phyloP scores from a whole-genome alignment of 2,797 vertebrate species.

The Argentina silus region DNA sequence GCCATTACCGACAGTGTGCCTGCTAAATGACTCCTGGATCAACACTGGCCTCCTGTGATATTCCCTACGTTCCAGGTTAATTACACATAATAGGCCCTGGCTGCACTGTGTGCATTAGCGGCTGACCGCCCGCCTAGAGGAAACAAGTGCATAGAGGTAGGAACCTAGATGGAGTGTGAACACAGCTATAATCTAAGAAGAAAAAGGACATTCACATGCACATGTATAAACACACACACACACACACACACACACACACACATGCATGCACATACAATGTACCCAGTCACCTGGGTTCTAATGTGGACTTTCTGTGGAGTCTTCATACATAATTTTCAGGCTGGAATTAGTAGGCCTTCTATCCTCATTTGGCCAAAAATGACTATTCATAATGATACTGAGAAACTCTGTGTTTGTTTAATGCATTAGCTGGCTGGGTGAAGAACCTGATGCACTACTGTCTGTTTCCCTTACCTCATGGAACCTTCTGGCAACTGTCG shows the following conservation, averaged over 20 bases:
- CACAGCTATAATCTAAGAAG: neutral
- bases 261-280: neutral
- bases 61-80: neutral
- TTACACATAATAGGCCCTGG: neutral
- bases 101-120: neutral
- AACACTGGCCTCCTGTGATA: neutral
- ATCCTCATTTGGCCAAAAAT: neutral
- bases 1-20: neutral
- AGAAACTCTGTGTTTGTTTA: too few relatives aligned
- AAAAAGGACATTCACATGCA: neutral
- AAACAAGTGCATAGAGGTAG: neutral
- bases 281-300: neutral
- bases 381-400: neutral
- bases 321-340: neutral
- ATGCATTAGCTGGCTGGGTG: too few relatives aligned
- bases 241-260: neutral
- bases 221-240: neutral
- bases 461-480: neutral
- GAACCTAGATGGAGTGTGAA: neutral
- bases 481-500: too few relatives aligned
- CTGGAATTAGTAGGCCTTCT: neutral
- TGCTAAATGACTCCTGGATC: neutral
- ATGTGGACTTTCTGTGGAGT: neutral
- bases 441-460: too few relatives aligned
- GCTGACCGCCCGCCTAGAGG: neutral